Base-by-base conservation (phyloP, 2,888 invertebrate species). In the Catocala fraxini region DNA sequence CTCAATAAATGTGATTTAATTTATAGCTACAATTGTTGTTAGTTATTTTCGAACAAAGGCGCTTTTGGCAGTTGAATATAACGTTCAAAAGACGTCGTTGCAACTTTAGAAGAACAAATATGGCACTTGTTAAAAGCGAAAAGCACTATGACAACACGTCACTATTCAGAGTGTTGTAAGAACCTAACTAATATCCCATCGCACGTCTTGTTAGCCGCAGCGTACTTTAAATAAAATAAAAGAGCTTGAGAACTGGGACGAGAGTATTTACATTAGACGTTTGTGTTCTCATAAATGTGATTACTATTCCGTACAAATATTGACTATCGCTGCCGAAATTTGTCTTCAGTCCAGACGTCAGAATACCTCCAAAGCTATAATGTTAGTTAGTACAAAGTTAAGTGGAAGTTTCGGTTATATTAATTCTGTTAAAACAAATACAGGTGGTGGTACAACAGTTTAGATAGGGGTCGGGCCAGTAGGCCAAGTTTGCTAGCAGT, bases 401-500 rank as follows among this genome's bases (percentile, higher is more conserved):
- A 59, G 56, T 58, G 52, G 59, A 70, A 73, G 56, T 73, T 46
- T 58, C 42, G 45, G 25, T 59, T 43, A 75, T 76, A 63, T 73
- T 70, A 59, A 70, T 69, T 66, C 59, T 60, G 61, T 65, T 67
- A 58, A 61, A 64, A 71, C 53, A 60, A 73, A 68, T 73, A 73
- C 53, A 70, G 63, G 64, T 69, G 48, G 51, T 45, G 13, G 47
- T 62, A 58, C 34, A 45, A 33, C 56, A 55, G 66, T 41, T 46
- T 46, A 59, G 77, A 79, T 85, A 81, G 75, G 79, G 77, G 77
- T 67, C 57, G 41, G 42, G 70, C 69, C 65, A 75, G 72, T 73
- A 76, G 80, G 77, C 77, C 78, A 81, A 85, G 84, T 84, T 87
- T 75, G 72, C 69, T 65, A 61, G 72, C 75, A 78, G 75, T 82